Conservation (phyloP, 2,797 vertebrate genomes). For the Eurystomus glaucurus region DNA sequence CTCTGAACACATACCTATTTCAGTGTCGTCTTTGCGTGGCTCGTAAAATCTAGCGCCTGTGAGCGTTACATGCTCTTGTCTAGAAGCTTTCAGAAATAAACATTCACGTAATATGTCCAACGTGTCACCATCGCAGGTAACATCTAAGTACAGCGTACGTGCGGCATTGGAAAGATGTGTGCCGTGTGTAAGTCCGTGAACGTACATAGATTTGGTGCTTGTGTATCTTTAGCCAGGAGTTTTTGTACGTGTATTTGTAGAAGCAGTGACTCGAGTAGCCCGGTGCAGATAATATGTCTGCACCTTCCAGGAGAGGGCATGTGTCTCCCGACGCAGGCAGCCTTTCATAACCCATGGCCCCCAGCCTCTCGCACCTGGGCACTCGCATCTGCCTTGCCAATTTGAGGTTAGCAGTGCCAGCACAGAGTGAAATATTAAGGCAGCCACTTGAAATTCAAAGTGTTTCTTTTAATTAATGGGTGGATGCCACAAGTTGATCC, state of each 20-base stretch:
- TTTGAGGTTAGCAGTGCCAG: slow-evolving; percentile 74
- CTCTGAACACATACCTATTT: not conserved
- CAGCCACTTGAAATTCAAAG: slow-evolving; percentile 81
- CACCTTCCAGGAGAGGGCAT: slow-evolving; percentile 78
- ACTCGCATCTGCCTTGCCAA: slow-evolving; percentile 63
- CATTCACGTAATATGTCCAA: fast-evolving
- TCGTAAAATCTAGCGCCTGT: not conserved
- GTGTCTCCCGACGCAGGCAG: slow-evolving; percentile 51
- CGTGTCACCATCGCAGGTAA: fast-evolving
- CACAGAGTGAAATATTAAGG: slow-evolving; percentile 78
- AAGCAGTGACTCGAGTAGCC: not conserved
- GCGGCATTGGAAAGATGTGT: not conserved
- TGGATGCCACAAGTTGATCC: slow-evolving; percentile 83
- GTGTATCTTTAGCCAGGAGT: not conserved
- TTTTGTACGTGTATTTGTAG: fast-evolving
- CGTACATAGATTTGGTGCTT: fast-evolving
- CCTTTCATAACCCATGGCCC: not conserved
- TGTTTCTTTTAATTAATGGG: slow-evolving; percentile 87
- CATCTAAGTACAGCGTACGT: not conserved
- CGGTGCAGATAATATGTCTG: fast-evolving
- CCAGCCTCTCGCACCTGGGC: slow-evolving; percentile 29
- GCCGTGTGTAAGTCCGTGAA: not conserved
- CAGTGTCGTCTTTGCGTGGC: not conserved
- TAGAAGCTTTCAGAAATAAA: not conserved
- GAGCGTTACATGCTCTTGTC: not conserved